Evolutionary conservation across 1,140 invertebrate species (phyloP).

Genomic region (Harpegnathos saltator): DNA sequence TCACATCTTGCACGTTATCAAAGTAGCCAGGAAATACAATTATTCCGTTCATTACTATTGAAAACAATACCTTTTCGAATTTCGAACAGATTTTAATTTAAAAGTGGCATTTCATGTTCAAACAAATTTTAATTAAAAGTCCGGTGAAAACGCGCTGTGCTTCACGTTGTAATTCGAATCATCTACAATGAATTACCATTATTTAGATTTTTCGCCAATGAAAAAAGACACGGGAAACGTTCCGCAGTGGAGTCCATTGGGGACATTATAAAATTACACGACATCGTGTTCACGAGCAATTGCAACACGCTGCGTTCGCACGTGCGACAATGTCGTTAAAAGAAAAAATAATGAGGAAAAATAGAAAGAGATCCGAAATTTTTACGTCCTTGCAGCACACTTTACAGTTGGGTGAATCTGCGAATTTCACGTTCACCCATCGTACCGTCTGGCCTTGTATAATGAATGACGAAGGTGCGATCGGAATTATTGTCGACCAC

Average conservation of each 20-base stretch:
- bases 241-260: not conserved
- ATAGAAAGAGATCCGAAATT: not conserved
- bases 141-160: not conserved
- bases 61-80: too few relatives aligned
- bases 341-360: not conserved
- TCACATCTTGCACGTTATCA: too few relatives aligned
- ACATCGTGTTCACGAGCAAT: not conserved
- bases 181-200: not conserved
- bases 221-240: not conserved
- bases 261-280: conserved; percentile 3
- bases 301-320: not conserved
- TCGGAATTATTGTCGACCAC: conserved; percentile 66
- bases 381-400: not conserved
- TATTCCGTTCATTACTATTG: too few relatives aligned
- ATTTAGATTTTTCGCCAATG: not conserved
- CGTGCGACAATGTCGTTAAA: conserved; percentile 1
- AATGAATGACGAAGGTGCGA: conserved; percentile 73
- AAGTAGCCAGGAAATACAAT: not conserved
- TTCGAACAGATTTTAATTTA: not conserved
- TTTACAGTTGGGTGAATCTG: conserved; percentile 63
- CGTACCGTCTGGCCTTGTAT: conserved; percentile 64
- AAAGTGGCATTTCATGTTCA: not conserved
- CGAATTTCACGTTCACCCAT: conserved; percentile 65
- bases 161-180: not conserved
- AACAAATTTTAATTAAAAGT: not conserved